Evolutionary conservation across 2,797 vertebrate genomes (phyloP).

Genomic region (Chromobotia macracanthus): DNA sequence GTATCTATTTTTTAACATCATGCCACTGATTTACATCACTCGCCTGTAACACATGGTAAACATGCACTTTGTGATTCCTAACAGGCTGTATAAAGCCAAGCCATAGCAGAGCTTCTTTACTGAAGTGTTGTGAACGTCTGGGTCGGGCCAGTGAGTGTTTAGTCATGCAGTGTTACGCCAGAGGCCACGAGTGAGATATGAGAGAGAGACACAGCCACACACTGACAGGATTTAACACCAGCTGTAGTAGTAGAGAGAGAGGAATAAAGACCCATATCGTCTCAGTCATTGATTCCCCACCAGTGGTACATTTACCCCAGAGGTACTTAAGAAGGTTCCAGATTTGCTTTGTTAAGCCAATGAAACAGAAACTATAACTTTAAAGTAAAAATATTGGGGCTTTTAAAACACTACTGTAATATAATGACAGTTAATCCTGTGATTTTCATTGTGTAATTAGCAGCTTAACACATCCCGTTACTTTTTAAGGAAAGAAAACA

Average conservation of each 20-base stretch:
- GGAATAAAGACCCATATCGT: constrained; percentile 44
- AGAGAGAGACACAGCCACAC: neutral
- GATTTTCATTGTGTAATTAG: neutral
- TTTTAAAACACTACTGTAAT: neutral
- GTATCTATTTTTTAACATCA: constrained; percentile 19
- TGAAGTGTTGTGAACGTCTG: constrained; percentile 31
- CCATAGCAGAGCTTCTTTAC: constrained; percentile 54
- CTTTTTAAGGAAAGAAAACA: neutral
- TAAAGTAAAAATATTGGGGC: neutral
- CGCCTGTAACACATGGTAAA: constrained; percentile 13
- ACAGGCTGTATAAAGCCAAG: constrained; percentile 53
- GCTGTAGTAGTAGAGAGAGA: constrained; percentile 40
- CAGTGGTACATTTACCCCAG: neutral
- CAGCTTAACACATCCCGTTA: neutral
- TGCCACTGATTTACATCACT: neutral
- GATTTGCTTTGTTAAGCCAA: neutral
- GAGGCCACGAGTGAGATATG: constrained; percentile 9
- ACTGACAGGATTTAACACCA: constrained; percentile 31
- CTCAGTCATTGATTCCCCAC: neutral
- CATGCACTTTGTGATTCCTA: constrained; percentile 43
- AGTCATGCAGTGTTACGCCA: constrained; percentile 56
- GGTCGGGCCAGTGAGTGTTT: constrained; percentile 39
- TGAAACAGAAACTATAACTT: neutral
- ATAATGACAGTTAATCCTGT: neutral
- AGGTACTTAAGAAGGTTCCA: neutral